Evolutionary conservation across 2,888 invertebrate species (phyloP), one percentile per base, ranked within the genome.

Genomic region (Acanthosepion pharaonis): DNA sequence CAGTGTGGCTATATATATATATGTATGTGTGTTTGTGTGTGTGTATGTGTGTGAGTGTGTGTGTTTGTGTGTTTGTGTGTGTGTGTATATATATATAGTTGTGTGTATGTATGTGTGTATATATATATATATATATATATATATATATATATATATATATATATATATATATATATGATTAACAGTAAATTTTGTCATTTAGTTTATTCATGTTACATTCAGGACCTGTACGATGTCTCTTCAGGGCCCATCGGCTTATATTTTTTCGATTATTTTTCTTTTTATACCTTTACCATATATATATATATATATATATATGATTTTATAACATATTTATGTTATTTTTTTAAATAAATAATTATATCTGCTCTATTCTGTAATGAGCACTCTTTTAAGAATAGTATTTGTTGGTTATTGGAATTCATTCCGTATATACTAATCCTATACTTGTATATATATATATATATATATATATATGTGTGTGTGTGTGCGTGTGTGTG

Each of bases 141-240:
- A 92, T 92, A 92, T 92, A 48, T 92, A 92, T 92, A 92, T 92
- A 92, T 92, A 48, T 92, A 48, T 92, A 48, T 92, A 51, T 92
- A 33, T 92, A 33, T 92, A 33, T 92, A 48, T 92, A 92, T 92
- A 48, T 20, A 33, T 51, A 18, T 51, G 11, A 25, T 42, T 23
- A 49, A 18, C 6, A 15, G 20, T 25, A 25, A 23, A 25, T n/a
- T n/a, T n/a, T 11, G 48, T n/a, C 33, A 33, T 33, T 33, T 33
- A 20, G 5, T 9, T 49, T 0, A 20, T 92, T 49, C 25, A 42
- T 92, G 33, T 92, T 3, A 42, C 42, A 1, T 1, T 42, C 42
- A 42, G 42, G 42, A 42, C 42, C 3, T 42, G 42, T 3, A 42
- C 42, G 42, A 1, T 2, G 1, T 1, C 3, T 1, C 42, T 42